These are phyloP conservation scores for Suncus etruscus DNA, from an alignment of 2,113 vertebrate species.

Conservation along the genomic window DNA sequence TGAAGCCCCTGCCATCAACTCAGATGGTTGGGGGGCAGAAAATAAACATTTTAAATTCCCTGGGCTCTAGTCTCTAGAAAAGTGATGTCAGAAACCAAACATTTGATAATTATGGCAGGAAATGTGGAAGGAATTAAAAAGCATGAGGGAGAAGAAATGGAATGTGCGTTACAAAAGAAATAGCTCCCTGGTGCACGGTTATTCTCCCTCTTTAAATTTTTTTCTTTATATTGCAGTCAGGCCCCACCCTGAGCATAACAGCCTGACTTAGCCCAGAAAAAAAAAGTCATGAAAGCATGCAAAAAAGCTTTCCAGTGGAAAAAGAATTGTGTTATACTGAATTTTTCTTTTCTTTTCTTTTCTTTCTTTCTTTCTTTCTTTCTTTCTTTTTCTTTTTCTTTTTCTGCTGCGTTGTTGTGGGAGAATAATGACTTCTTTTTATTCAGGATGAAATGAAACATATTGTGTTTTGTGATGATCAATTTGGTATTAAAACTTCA, in stretches of 20 bases:
- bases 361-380: too few relatives aligned
- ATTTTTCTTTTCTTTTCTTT: neutral
- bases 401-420: neutral
- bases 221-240: constrained; percentile 77
- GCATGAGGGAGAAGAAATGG: constrained; percentile 84
- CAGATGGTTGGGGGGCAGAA: constrained; percentile 79
- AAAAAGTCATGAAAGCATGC: constrained; percentile 43
- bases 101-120: constrained; percentile 86
- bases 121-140: constrained; percentile 90
- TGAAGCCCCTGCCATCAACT: constrained; percentile 68
- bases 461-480: neutral
- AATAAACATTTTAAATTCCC: constrained; percentile 82
- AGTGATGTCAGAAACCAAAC: constrained; percentile 89
- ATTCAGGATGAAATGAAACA: constrained; percentile 32
- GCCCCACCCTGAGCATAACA: constrained; percentile 79
- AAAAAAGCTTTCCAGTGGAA: neutral
- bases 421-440: constrained; percentile 43
- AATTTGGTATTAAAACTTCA: constrained; percentile 35
- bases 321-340: neutral
- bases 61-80: constrained; percentile 80
- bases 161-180: constrained; percentile 80
- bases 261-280: constrained; percentile 59
- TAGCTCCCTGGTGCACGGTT: constrained; percentile 75
- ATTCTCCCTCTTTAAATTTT: constrained; percentile 70
- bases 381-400: neutral